Percentiles rank a stretch among this genome's conserved stretches.
Evolutionary conservation across 1,140 invertebrate species (phyloP).

Genomic region (Triops cancriformis): DNA sequence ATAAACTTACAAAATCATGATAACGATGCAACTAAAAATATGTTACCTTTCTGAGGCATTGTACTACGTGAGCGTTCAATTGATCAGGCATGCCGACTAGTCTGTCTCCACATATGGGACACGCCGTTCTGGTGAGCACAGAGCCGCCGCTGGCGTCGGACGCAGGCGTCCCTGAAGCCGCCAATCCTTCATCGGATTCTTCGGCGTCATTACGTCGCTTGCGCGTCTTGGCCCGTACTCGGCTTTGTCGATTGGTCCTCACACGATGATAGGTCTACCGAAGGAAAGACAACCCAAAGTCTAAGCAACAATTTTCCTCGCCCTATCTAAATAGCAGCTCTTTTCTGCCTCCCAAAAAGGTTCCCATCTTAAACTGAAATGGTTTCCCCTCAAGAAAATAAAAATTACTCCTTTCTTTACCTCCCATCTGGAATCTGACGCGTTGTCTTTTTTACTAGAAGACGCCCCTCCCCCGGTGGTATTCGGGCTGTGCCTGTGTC

Average conservation of each 20-base stretch:
- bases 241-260: constrained; percentile 65
- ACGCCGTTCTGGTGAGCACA: constrained; percentile 39
- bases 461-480: constrained; percentile 43
- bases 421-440: constrained; percentile 61
- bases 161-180: not conserved
- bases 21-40: not conserved
- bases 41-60: constrained; percentile 55
- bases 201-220: constrained; percentile 55
- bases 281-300: not conserved
- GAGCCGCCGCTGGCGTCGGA: constrained; percentile 30
- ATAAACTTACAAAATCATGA: not conserved
- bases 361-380: no score
- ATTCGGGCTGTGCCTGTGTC: constrained; percentile 43
- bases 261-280: constrained; percentile 66
- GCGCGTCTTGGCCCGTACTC: constrained; percentile 52
- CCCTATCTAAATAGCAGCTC: not conserved
- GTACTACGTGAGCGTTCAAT: constrained; percentile 65
- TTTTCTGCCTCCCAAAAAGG: not conserved
- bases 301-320: constrained; percentile 8
- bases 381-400: no score
- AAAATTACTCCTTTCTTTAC: constrained; percentile 35
- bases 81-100: constrained; percentile 53
- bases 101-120: constrained; percentile 65
- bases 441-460: constrained; percentile 50
- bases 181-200: constrained; percentile 31